Evolutionary conservation across 2,888 invertebrate genomes (phyloP), one percentile per base, ranked within the genome.

Genomic region (Polydrusus tereticollis): DNA sequence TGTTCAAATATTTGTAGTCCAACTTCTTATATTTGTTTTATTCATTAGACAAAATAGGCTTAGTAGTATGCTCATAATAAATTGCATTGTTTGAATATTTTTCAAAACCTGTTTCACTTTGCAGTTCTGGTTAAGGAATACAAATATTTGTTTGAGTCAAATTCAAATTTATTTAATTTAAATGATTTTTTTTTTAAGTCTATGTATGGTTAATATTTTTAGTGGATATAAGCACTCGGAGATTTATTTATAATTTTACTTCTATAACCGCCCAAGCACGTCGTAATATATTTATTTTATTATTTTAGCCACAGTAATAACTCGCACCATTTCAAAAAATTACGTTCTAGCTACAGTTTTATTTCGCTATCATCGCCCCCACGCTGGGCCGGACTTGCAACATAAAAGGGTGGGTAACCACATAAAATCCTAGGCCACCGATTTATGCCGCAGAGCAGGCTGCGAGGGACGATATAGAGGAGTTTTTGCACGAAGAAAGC

Each of bases 341-440:
- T 26, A 29, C 29, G 52, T 29, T 14, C 14, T 50, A 14, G 6
- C 21, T 26, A 50, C 14, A 23, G 50, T 50, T 50, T 14, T 26
- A 50, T 50, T 47, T 50, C 21, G 52, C 52, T 12, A 50, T 47
- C 33, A 16, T 50, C 50, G 63, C 47, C 63, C 50, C 64, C 58
- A 21, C 63, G 45, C 68, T 57, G 57, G 47, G 68, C 72, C 72
- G 68, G 72, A 72, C 72, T 47, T 29, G 52, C 29, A 55, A 65
- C 65, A 72, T 72, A 72, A 69, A 72, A 72, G 50, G 50, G 59
- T 63, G 58, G 63, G 68, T 63, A 59, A 66, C 72, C 68, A 68
- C 68, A 72, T 72, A 72, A 72, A 72, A 67, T 62, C 68, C 72
- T 68, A 55, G 59, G 58, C 68, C 18, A 59, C 33, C 64, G 52